Percentiles rank a stretch among this genome's conserved stretches.
Conservation (phyloP, 2,113 vertebrate species). For the Chamaea fasciata region DNA sequence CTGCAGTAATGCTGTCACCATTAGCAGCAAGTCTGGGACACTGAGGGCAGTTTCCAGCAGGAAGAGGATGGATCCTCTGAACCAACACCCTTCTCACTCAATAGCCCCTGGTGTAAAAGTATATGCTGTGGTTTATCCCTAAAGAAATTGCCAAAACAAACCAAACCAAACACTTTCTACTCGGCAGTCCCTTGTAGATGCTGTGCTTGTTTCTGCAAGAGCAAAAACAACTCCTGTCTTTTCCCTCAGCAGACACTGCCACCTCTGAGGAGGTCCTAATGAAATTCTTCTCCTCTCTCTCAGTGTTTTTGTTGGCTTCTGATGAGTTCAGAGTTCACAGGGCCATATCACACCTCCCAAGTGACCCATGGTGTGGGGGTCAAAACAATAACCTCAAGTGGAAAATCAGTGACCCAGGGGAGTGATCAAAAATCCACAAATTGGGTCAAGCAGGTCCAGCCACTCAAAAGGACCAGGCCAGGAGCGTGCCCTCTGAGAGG, state of each 20-base stretch:
- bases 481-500: conserved; percentile 19
- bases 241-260: neutral
- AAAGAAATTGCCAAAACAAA: conserved; percentile 7
- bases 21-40: neutral
- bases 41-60: neutral
- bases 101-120: neutral
- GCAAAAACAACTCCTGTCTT: neutral
- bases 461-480: conserved; percentile 33
- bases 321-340: conserved; percentile 65
- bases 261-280: conserved; percentile 55
- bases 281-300: conserved; percentile 48
- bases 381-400: conserved; percentile 61
- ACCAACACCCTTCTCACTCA: neutral
- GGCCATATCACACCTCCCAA: conserved; percentile 54
- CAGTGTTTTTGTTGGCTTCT: conserved; percentile 57
- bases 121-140: conserved; percentile 18
- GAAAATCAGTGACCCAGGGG: conserved; percentile 59
- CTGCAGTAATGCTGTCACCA: neutral
- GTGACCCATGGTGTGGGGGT: conserved; percentile 50
- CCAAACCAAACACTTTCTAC: neutral
- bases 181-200: conserved; percentile 1
- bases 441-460: conserved; percentile 48
- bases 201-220: conserved; percentile 26
- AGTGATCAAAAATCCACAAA: conserved; percentile 59
- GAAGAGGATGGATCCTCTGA: neutral